Evolutionary conservation across 2,113 vertebrate species (phyloP).

Genomic region (Thomomys bottae): DNA sequence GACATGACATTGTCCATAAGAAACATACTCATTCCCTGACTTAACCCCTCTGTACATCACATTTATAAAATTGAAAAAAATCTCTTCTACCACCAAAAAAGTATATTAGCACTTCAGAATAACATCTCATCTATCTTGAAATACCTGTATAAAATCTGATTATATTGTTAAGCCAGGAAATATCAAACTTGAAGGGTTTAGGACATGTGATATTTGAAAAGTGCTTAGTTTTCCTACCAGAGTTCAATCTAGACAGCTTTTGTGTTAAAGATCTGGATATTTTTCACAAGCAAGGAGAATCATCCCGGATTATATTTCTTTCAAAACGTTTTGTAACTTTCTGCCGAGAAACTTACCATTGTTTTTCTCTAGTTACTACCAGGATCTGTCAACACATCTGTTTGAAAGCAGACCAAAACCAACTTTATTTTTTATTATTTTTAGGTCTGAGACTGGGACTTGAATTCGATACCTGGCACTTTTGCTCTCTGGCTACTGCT

Average conservation of each 20-base stretch:
- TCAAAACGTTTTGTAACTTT: constrained; percentile 32
- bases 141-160: neutral
- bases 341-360: constrained; percentile 18
- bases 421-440: neutral
- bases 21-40: too few species aligned
- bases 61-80: too few species aligned
- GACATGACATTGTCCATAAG: too few species aligned
- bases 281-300: neutral
- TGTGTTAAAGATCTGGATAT: neutral
- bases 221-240: constrained; percentile 32
- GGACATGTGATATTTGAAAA: constrained; percentile 4
- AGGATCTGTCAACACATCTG: constrained; percentile 15
- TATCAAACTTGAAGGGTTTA: constrained; percentile 40
- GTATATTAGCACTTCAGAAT: neutral
- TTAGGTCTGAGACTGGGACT: too few species aligned
- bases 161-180: neutral
- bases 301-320: neutral
- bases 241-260: constrained; percentile 15
- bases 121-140: constrained; percentile 37
- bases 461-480: too few species aligned
- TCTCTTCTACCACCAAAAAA: too few species aligned
- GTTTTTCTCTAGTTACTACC: constrained; percentile 25
- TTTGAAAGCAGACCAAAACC: constrained; percentile 47
- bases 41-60: too few species aligned
- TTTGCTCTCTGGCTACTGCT: too few species aligned